Evolutionary conservation across 2,113 vertebrate species (phyloP).

Genomic region (Protobothrops flavoviridis): DNA sequence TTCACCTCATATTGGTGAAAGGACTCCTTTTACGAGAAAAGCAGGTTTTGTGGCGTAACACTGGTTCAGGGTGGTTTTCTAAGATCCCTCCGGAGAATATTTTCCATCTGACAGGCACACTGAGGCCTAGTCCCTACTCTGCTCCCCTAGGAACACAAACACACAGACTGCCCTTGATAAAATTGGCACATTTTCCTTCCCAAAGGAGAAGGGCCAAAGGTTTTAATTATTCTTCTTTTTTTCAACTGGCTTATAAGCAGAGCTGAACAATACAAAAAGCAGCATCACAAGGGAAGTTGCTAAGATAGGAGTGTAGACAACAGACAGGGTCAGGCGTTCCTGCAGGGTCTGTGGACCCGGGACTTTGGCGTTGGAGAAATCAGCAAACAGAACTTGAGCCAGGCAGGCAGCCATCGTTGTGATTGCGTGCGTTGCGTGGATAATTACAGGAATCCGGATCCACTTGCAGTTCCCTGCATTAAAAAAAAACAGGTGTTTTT

Average conservation of each 20-base stretch:
- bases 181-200: background rate
- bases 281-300: slow-evolving; percentile 84
- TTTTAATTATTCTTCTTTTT: slow-evolving; percentile 80
- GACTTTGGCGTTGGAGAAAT: slow-evolving; percentile 73
- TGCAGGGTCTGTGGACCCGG: slow-evolving; percentile 71
- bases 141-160: background rate
- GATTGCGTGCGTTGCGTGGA: slow-evolving; percentile 87
- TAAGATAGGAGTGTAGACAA: slow-evolving; percentile 84
- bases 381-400: slow-evolving; percentile 76
- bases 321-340: slow-evolving; percentile 79
- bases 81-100: background rate
- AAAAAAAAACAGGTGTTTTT: background rate
- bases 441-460: slow-evolving; percentile 89
- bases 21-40: background rate
- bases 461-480: slow-evolving; percentile 84
- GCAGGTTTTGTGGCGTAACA: background rate
- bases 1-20: background rate
- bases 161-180: background rate
- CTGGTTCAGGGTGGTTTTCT: background rate
- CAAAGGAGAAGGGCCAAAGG: too few relatives aligned
- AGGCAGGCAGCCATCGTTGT: slow-evolving; percentile 83
- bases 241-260: slow-evolving; percentile 73
- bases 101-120: background rate
- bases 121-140: background rate
- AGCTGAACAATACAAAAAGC: slow-evolving; percentile 83